Evolutionary conservation across 2,113 vertebrate species (phyloP).

Genomic region (Lycaon pictus): DNA sequence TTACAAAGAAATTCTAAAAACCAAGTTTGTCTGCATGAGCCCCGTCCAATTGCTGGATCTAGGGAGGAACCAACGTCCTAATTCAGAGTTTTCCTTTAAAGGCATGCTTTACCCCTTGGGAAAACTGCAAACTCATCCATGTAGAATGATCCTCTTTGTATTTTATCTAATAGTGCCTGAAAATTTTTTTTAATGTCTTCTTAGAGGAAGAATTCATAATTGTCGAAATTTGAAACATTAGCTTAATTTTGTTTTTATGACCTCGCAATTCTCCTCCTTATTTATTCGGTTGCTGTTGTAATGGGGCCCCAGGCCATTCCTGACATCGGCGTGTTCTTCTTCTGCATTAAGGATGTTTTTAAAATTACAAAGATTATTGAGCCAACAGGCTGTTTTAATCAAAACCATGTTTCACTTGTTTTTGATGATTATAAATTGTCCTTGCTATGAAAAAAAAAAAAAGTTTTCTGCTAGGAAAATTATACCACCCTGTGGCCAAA

Average conservation of each 20-base stretch:
- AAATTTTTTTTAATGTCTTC: constrained; percentile 85
- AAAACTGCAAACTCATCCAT: constrained; percentile 83
- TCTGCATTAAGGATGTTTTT: constrained; percentile 91
- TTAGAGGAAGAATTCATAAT: constrained; percentile 89
- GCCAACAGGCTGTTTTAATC: constrained; percentile 92
- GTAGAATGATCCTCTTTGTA: constrained; percentile 87
- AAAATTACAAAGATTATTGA: constrained; percentile 91
- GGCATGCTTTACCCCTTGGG: constrained; percentile 86
- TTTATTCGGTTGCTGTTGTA: constrained; percentile 89
- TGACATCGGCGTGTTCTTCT: constrained; percentile 87
- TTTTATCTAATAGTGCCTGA: constrained; percentile 90
- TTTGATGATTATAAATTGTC: constrained; percentile 88
- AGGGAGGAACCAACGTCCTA: constrained; percentile 50
- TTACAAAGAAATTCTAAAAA: constrained; percentile 83
- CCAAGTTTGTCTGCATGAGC: constrained; percentile 86
- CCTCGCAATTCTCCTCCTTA: constrained; percentile 86
- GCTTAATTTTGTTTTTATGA: constrained; percentile 92
- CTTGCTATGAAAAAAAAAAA: constrained; percentile 55
- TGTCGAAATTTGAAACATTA: constrained; percentile 91
- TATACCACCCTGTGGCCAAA: constrained; percentile 87
- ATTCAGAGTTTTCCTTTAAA: constrained; percentile 83
- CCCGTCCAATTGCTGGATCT: constrained; percentile 77
- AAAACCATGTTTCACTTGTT: constrained; percentile 91
- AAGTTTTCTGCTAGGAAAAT: constrained; percentile 83
- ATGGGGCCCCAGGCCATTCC: constrained; percentile 89